These are phyloP conservation scores for Temnothorax curvispinosus DNA, from an alignment of 1,140 invertebrate species.

Conservation along the genomic window DNA sequence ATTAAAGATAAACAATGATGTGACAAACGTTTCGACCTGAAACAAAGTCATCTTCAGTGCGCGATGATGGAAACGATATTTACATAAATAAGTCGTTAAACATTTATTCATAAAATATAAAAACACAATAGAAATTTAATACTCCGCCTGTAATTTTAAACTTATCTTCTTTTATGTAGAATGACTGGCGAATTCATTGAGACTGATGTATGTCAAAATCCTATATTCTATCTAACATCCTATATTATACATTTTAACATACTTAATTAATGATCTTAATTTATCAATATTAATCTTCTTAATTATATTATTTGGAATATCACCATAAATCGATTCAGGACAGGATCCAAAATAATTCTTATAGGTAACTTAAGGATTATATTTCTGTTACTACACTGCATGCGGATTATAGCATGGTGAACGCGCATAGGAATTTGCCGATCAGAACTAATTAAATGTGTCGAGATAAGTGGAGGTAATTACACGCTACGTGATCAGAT, in stretches of 20 bases:
- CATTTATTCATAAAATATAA: too few relatives aligned
- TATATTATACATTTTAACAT: neutral
- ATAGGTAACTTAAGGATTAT: slow-evolving; percentile 1
- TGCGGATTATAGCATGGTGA: neutral
- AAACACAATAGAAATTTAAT: too few relatives aligned
- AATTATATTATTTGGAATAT: neutral
- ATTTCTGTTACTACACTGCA: neutral
- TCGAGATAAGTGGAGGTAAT: slow-evolving; percentile 41
- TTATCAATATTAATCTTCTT: neutral
- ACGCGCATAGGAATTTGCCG: slow-evolving; percentile 36
- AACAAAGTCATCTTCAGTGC: too few relatives aligned
- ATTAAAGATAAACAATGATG: too few relatives aligned
- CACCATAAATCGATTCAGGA: neutral
- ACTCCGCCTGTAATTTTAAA: too few relatives aligned
- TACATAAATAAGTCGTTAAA: too few relatives aligned
- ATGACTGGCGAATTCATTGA: neutral
- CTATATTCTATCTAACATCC: too few relatives aligned
- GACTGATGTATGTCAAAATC: neutral
- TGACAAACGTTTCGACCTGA: too few relatives aligned
- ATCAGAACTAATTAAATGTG: slow-evolving; percentile 43
- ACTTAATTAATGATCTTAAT: neutral
- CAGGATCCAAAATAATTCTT: neutral
- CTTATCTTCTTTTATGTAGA: neutral
- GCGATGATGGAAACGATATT: too few relatives aligned
- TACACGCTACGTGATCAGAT: slow-evolving; percentile 33